phyloP scores from a whole-genome alignment of 2,888 invertebrate species.

The Luperina testacea region DNA sequence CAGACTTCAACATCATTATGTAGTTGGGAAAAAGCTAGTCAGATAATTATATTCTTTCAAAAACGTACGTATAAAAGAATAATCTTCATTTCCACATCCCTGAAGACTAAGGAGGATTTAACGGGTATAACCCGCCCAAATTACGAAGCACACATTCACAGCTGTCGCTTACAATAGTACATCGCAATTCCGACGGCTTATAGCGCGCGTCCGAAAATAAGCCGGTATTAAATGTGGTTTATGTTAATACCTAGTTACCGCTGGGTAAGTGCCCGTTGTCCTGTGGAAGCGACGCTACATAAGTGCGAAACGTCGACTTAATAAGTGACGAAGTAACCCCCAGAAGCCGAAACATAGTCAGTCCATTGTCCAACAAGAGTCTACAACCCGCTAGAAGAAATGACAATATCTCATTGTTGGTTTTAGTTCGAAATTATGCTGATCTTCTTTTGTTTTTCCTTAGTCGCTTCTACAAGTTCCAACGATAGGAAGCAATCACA shows the following conservation, averaged over 20 bases:
- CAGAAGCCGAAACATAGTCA: background rate
- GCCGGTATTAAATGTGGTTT: slow-evolving; percentile 63
- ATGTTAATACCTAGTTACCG: slow-evolving; percentile 56
- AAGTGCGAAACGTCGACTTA: background rate
- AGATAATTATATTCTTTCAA: background rate
- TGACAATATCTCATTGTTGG: background rate
- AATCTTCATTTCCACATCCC: slow-evolving; percentile 24
- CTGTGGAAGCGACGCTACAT: background rate
- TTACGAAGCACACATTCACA: slow-evolving; percentile 33
- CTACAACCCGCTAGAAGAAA: background rate
- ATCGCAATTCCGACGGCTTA: slow-evolving; percentile 44
- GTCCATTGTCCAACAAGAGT: background rate
- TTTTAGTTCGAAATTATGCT: background rate
- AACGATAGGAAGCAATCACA: background rate
- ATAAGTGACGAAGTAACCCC: background rate
- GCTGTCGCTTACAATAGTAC: slow-evolving; percentile 28
- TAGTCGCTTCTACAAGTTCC: background rate
- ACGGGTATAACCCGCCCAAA: slow-evolving; percentile 32
- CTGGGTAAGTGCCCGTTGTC: background rate
- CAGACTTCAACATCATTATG: background rate
- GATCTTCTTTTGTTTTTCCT: background rate
- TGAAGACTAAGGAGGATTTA: slow-evolving; percentile 40
- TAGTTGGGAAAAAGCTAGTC: background rate
- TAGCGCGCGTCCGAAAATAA: slow-evolving; percentile 54
- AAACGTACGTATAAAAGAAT: slow-evolving; percentile 19